Conservation (phyloP, 2,888 invertebrate species). For the Protophormia terraenovae region DNA sequence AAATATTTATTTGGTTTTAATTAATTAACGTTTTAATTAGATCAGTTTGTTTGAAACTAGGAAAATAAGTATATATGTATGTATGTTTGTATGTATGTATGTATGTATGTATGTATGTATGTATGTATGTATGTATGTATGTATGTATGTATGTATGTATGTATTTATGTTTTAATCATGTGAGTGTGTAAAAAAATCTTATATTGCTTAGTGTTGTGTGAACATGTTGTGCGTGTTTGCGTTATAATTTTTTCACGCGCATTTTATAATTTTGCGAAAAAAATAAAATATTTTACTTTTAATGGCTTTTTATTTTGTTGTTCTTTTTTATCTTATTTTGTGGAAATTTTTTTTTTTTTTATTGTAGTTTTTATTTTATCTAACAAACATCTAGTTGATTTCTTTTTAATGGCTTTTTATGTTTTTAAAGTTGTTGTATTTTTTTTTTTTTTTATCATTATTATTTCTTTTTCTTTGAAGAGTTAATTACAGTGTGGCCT, state of each 20-base stretch:
- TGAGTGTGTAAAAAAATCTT: no score
- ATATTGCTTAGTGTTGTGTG: constrained; percentile 47
- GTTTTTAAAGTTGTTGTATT: constrained; percentile 13
- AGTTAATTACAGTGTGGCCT: constrained; percentile 61
- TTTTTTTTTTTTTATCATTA: neutral
- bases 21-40: constrained; percentile 67
- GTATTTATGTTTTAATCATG: no score
- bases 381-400: constrained; percentile 53
- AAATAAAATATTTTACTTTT: constrained; percentile 47
- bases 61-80: neutral
- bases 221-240: constrained; percentile 63
- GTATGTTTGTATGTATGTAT: neutral
- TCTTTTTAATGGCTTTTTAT: constrained; percentile 52
- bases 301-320: constrained; percentile 44
- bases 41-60: constrained; percentile 28
- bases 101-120: neutral
- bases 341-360: constrained; percentile 2
- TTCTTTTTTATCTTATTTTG: neutral
- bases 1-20: constrained; percentile 43
- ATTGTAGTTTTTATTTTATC: constrained; percentile 16
- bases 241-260: constrained; percentile 64
- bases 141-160: neutral
- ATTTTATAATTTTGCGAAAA: constrained; percentile 51
- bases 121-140: neutral
- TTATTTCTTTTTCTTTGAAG: constrained; percentile 36